Evolutionary conservation across 2,113 vertebrate species (phyloP), one percentile per base, ranked within the genome.

Genomic region (Arothron firmamentum): DNA sequence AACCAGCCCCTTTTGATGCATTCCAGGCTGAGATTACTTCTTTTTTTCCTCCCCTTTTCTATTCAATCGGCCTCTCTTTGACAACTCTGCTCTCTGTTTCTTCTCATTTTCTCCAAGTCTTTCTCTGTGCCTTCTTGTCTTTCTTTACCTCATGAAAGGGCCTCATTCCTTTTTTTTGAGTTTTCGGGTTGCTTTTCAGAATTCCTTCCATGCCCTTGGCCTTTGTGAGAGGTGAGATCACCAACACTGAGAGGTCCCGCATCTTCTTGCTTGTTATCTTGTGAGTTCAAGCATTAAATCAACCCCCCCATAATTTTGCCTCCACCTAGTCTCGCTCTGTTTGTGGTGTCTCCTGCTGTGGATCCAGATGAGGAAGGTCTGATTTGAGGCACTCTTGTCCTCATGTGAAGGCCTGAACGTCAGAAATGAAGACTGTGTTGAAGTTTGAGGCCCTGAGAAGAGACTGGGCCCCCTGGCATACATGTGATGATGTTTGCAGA

Each of bases 361-460:
- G 77, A 43, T 85, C 78, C 74, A 80, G 78, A 87, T 77, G 78
- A 76, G 62, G 51, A 12, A 6, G 50, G 31, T 21, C 34, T n/a
- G 38, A 21, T 52, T 51, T 49, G 50, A 70, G 43, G 57, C 6
- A 12, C 47, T 55, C 21, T 42, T 56, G 51, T 59, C 52, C 55
- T 17, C 28, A 31, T 48, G 52, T 28, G 34, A 45, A 18, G 34
- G 56, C 59, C 28, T 52, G n/a, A 66, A 50, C 52, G 20, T 34
- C 34, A 58, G 66, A 70, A 42, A 23, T 23, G 21, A 23, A 23
- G 21, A 23, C 21, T 23, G 21, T 23, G 21, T 23, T 23, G 21
- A 23, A 23, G 21, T 23, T 23, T 23, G 21, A 23, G 21, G 21
- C 21, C 21, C 20, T 34, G 25, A 19, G 45, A 70, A 28, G 28